These are phyloP conservation scores for Leptinotarsa defecta DNA, from an alignment of 1,140 invertebrate genomes.

Conservation along the genomic window DNA sequence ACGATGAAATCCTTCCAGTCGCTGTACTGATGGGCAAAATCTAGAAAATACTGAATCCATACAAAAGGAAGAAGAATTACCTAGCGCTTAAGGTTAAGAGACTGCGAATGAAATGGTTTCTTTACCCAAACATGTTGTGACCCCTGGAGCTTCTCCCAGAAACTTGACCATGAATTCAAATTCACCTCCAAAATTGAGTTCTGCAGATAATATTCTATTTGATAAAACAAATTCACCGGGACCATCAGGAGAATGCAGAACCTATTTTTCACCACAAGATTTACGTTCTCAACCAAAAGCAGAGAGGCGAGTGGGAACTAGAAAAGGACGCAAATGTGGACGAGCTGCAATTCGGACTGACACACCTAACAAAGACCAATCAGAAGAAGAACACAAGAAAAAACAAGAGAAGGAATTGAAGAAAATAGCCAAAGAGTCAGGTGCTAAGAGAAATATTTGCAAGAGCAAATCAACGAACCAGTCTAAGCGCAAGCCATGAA, in stretches of 20 bases:
- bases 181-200: not conserved
- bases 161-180: not conserved
- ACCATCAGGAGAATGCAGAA: not conserved
- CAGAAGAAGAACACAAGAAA: constrained; percentile 19
- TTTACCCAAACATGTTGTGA: constrained; percentile 3
- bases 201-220: not conserved
- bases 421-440: constrained; percentile 16
- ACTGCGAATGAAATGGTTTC: not conserved
- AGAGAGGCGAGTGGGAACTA: constrained; percentile 5
- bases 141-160: not conserved
- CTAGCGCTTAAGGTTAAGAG: not conserved
- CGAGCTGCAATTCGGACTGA: constrained; percentile 15
- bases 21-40: constrained; percentile 31
- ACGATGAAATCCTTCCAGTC: constrained; percentile 25
- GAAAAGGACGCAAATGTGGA: constrained; percentile 19
- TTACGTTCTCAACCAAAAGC: constrained; percentile 17
- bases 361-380: constrained; percentile 22
- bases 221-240: not conserved
- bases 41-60: not conserved
- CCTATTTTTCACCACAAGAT: not conserved
- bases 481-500: no score
- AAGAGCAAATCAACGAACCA: no score
- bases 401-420: constrained; percentile 14
- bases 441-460: constrained; percentile 23
- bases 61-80: constrained; percentile 8